phyloP scores from a whole-genome alignment of 2,797 vertebrate genomes.

The Cirrhinus molitorella region DNA sequence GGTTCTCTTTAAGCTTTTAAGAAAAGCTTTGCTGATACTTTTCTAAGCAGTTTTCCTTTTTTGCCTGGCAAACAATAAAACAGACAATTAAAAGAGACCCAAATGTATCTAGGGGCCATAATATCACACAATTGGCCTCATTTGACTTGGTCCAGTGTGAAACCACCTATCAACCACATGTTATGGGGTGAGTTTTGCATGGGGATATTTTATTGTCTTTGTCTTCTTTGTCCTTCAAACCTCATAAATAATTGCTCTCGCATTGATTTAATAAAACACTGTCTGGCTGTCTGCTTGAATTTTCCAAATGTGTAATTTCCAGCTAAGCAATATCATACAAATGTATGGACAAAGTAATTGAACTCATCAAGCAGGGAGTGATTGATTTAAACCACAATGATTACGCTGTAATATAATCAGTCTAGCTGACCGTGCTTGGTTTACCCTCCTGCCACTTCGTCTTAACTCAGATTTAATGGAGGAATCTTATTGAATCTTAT shows the following conservation, averaged over 20 bases:
- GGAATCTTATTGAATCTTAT: constrained; percentile 45
- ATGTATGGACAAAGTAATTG: constrained; percentile 55
- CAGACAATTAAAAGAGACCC: background rate
- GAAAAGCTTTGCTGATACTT: background rate
- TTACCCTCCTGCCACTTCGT: constrained; percentile 25
- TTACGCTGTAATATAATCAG: constrained; percentile 56
- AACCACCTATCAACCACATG: background rate
- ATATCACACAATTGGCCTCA: background rate
- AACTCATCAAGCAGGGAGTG: constrained; percentile 53
- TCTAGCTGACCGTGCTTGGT: constrained; percentile 33
- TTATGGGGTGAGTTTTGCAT: background rate
- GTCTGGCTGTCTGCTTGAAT: constrained; percentile 36
- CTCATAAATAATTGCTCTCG: constrained; percentile 13
- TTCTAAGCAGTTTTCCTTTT: background rate
- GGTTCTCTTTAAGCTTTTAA: too few relatives aligned
- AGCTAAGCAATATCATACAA: constrained; percentile 51
- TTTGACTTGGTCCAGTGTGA: background rate
- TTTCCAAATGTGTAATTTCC: constrained; percentile 53
- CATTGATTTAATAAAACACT: constrained; percentile 27
- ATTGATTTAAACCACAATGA: constrained; percentile 55
- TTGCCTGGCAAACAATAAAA: background rate
- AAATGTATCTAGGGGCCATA: background rate
- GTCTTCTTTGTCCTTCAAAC: constrained; percentile 21
- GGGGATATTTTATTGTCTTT: background rate
- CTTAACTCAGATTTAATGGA: constrained; percentile 44